A percentile compares a stretch with the other conserved stretches of the same genome.
Conservation (phyloP, 92 coral and sea anemone genomes). For the Actinostola sp. region DNA sequence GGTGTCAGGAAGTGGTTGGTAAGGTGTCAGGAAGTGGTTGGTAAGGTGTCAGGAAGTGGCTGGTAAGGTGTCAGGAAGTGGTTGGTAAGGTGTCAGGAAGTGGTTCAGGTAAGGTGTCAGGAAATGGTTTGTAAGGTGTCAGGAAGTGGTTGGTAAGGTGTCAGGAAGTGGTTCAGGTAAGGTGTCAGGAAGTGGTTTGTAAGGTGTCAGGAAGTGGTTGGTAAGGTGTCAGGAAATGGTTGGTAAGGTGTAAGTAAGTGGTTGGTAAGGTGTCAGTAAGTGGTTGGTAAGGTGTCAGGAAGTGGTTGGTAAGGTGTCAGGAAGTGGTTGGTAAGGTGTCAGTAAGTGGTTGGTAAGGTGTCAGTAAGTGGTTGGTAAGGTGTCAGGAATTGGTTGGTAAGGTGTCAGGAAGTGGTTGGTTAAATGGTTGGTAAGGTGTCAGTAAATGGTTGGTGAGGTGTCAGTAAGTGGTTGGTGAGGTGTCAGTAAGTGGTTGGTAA, state of each 20-base stretch:
- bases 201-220: too few relatives aligned
- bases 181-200: not conserved
- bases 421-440: too few relatives aligned
- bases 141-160: too few relatives aligned
- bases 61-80: constrained; percentile 4
- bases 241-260: not conserved
- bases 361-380: not conserved
- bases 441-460: not conserved
- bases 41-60: not conserved
- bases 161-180: not conserved
- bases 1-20: too few relatives aligned
- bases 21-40: not conserved
- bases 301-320: not conserved
- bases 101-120: not conserved
- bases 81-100: not conserved
- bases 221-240: not conserved
- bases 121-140: not conserved
- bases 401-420: too few relatives aligned
- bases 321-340: not conserved
- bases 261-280: not conserved
- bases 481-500: not conserved
- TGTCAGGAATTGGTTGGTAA: not conserved
- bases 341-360: too few relatives aligned
- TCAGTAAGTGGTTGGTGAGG: not conserved
- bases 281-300: not conserved